Base-by-base conservation (phyloP, 1,140 invertebrate genomes). In the Drosophila prosaltans region DNA sequence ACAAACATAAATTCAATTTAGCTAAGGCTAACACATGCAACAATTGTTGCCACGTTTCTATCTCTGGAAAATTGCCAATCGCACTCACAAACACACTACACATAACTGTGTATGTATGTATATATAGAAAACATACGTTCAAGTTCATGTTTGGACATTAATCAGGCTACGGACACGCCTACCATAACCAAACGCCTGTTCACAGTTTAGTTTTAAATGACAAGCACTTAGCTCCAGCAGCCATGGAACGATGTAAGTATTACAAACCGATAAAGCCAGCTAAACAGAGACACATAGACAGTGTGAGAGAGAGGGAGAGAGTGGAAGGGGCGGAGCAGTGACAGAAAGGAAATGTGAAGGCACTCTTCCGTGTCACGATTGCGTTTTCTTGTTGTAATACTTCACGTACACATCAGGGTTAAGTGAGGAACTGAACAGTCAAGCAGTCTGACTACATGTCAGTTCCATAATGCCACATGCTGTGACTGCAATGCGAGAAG, bases 1-100 rank as follows among this genome's bases (percentile, higher is more conserved):
- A 28, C 41, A 51, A 59, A 66, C 83, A 86, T 88, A 88, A 86
- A 86, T 88, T 88, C 75, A 78, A 88, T 82, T 88, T 73, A 59
- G 51, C 57, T 64, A 59, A 69, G 59, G 58, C 48, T 45, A 26
- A 40, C 63, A 40, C 63, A 24, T 64, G 51, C 58, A 67, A 72
- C 65, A 85, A 74, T 69, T 80, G 65, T 73, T 74, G 54, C 10
- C 36, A 26, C 45, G 45, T 51, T 51, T 51, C 45, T 51, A 24
- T 51, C 11, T 24, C 58, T 30, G 11, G 5, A 28, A 64, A 67
- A 45, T 60, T 61, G 36, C 28, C 57, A 41, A 59, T 32, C 11
- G 39, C 8, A 30, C 64, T 21, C 58, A 58, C 16, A 40, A 39
- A 26, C 7, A 48, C 6, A 24, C 7, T 24, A 48, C 16, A 48